phyloP scores from a whole-genome alignment of 2,113 vertebrate species.

The Hemichromis elongatus region DNA sequence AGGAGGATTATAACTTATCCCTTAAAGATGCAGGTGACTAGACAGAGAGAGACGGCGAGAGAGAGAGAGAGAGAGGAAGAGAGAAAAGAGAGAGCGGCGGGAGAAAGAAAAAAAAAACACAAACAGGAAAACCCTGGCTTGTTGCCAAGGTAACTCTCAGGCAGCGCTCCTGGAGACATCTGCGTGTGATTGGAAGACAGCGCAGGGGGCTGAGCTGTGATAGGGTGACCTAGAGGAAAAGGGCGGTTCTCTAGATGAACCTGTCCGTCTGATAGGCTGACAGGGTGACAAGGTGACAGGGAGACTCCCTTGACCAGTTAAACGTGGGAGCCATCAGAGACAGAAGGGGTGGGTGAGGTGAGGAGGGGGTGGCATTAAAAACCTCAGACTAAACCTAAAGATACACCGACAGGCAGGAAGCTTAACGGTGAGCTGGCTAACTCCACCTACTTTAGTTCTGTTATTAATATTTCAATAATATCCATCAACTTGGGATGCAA shows the following conservation, averaged over 20 bases:
- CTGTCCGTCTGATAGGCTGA: slow-evolving; percentile 31
- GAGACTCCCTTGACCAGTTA: slow-evolving; percentile 7
- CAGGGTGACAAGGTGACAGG: slow-evolving; percentile 23
- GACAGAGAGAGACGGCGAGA: background rate
- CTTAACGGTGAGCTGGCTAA: background rate
- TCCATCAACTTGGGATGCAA: background rate
- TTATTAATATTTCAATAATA: background rate
- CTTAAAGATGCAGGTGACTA: slow-evolving; percentile 54
- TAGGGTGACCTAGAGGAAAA: slow-evolving; percentile 42
- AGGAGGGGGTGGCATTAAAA: background rate
- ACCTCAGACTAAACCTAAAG: background rate
- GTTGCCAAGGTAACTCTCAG: slow-evolving; percentile 77
- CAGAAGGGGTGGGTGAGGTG: background rate
- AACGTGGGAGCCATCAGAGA: background rate
- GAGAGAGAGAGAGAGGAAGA: background rate
- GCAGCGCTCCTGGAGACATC: slow-evolving; percentile 41
- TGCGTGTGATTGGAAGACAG: slow-evolving; percentile 55
- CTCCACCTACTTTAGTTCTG: background rate
- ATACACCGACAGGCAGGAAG: background rate
- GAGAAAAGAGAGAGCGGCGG: background rate
- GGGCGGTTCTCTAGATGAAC: slow-evolving; percentile 19
- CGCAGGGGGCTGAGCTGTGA: slow-evolving; percentile 15
- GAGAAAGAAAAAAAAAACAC: background rate
- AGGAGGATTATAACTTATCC: slow-evolving; percentile 48
- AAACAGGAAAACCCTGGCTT: slow-evolving; percentile 64